A percentile compares a stretch with the other conserved stretches of the same genome.
Evolutionary conservation across 2,797 vertebrate species (phyloP).

Genomic region (Hipposideros larvatus): DNA sequence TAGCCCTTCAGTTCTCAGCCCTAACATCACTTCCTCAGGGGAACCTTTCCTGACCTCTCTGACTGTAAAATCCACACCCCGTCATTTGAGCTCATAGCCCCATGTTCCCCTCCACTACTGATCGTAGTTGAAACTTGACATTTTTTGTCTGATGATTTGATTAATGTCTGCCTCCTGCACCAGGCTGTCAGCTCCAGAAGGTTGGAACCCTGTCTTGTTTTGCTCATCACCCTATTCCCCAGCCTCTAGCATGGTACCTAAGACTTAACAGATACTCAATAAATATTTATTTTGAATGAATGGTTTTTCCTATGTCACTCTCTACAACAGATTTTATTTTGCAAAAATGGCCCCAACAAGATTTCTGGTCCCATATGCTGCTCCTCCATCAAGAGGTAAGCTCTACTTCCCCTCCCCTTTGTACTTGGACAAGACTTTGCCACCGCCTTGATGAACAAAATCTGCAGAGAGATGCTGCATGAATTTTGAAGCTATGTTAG

Average conservation of each 20-base stretch:
- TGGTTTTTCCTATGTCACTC: not conserved
- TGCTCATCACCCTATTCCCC: not conserved
- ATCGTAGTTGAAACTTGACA: not conserved
- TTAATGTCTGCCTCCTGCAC: not conserved
- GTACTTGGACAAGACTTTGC: not conserved
- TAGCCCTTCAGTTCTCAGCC: not conserved
- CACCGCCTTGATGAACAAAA: not conserved
- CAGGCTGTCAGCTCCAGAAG: not conserved
- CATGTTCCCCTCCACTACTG: not conserved
- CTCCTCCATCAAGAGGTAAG: not conserved
- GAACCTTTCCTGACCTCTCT: not conserved
- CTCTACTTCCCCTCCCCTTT: not conserved
- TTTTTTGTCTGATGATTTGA: not conserved
- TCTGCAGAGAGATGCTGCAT: not conserved
- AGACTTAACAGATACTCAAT: not conserved
- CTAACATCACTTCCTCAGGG: not conserved
- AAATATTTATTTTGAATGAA: slow-evolving; percentile 5
- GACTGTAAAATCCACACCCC: slow-evolving; percentile 1
- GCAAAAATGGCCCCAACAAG: not conserved
- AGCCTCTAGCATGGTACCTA: not conserved
- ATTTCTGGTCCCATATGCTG: not conserved
- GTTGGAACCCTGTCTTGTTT: not conserved
- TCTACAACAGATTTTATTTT: not conserved
- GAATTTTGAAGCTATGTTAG: not conserved
- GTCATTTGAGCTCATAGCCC: not conserved